Evolutionary conservation across 2,113 vertebrate species (phyloP).

Genomic region (Sphaerodactylus townsendi): DNA sequence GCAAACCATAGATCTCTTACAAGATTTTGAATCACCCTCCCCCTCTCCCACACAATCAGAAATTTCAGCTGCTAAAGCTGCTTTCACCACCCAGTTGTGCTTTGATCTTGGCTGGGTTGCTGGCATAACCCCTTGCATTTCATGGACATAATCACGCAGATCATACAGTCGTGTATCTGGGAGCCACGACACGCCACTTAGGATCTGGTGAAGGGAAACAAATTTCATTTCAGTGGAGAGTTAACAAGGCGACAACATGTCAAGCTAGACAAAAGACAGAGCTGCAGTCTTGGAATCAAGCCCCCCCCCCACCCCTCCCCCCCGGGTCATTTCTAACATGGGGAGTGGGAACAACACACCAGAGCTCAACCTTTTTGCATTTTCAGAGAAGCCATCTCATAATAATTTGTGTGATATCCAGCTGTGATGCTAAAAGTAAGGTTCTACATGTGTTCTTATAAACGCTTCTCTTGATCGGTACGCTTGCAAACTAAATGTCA

Average conservation of each 20-base stretch:
- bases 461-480: neutral
- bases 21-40: neutral
- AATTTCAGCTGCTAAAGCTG: neutral
- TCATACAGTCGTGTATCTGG: slow-evolving; percentile 95
- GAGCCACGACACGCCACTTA: slow-evolving; percentile 98
- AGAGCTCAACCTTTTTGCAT: too few species aligned
- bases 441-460: neutral
- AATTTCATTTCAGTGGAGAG: neutral
- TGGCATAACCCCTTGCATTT: slow-evolving; percentile 98
- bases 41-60: too few species aligned
- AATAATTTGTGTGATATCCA: neutral
- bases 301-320: accelerated
- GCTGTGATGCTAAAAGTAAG: neutral
- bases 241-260: neutral
- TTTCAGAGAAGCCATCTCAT: neutral
- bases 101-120: slow-evolving; percentile 99
- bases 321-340: neutral
- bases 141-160: slow-evolving; percentile 95
- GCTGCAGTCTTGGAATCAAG: neutral
- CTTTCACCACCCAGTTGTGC: slow-evolving; percentile 91
- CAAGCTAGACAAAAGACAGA: neutral
- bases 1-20: neutral
- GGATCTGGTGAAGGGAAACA: slow-evolving; percentile 79
- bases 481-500: too few species aligned
- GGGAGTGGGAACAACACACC: too few species aligned